Conservation (phyloP, 2,888 invertebrate species). For the Caradrina clavipalpis region DNA sequence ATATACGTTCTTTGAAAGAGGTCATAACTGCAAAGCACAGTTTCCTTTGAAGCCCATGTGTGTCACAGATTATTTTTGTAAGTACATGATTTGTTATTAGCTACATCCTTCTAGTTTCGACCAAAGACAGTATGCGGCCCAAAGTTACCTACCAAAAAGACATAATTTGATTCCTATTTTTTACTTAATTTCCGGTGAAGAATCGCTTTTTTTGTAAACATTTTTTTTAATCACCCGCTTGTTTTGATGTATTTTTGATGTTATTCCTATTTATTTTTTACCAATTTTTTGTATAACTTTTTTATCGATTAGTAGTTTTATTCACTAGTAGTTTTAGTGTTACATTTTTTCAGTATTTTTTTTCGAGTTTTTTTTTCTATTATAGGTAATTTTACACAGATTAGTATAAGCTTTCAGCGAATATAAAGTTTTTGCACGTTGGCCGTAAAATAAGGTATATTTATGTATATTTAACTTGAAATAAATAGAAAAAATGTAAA, state of each 20-base stretch:
- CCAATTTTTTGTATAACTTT: slow-evolving; percentile 83
- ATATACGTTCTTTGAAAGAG: background rate
- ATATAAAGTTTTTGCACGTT: slow-evolving; percentile 80
- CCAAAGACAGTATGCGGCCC: slow-evolving; percentile 84
- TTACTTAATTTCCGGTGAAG: slow-evolving; percentile 77
- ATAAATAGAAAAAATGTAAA: slow-evolving; percentile 69
- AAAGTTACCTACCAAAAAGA: slow-evolving; percentile 86
- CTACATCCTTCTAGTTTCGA: slow-evolving; percentile 75
- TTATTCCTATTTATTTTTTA: slow-evolving; percentile 88
- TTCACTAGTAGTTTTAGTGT: slow-evolving; percentile 73
- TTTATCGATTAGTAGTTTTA: slow-evolving; percentile 77
- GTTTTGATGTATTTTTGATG: slow-evolving; percentile 86
- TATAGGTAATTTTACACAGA: slow-evolving; percentile 74
- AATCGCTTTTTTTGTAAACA: slow-evolving; percentile 75
- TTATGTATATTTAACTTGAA: slow-evolving; percentile 76
- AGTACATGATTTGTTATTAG: slow-evolving; percentile 67
- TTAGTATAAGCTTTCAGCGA: slow-evolving; percentile 80
- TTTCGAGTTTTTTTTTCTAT: slow-evolving; percentile 70
- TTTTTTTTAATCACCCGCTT: slow-evolving; percentile 76
- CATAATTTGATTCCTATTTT: slow-evolving; percentile 81
- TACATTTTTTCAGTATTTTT: slow-evolving; percentile 82
- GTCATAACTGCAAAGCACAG: slow-evolving; percentile 47
- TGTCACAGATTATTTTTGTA: slow-evolving; percentile 62
- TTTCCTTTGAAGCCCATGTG: slow-evolving; percentile 25
- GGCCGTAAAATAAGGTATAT: slow-evolving; percentile 80